Conservation (phyloP, 2,113 vertebrate genomes). For the Spermophilus dauricus region DNA sequence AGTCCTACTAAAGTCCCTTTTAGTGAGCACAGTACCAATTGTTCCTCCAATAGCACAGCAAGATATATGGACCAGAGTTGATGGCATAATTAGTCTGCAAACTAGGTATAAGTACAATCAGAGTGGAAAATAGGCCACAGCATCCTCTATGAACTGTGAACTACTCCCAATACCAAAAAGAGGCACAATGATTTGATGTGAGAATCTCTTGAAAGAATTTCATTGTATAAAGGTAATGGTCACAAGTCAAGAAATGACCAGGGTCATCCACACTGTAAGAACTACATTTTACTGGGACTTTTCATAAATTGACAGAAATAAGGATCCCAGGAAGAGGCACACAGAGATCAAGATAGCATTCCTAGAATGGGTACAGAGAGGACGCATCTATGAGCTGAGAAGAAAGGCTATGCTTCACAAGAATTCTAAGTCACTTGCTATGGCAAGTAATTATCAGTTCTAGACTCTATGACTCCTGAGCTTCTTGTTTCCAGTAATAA, state of each 20-base stretch:
- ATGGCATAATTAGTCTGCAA: slow-evolving; percentile 52
- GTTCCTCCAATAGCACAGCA: neutral
- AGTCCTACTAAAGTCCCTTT: neutral
- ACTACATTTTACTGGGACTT: neutral
- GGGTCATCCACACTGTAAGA: neutral
- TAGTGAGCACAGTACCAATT: neutral
- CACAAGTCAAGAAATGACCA: slow-evolving; percentile 33
- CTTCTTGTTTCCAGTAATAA: slow-evolving; percentile 52
- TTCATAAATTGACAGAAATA: slow-evolving; percentile 42
- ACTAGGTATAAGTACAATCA: neutral
- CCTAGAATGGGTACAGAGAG: neutral
- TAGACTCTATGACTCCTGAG: slow-evolving; percentile 6
- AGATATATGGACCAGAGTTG: neutral
- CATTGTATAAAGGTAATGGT: slow-evolving; percentile 37
- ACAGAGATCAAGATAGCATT: neutral
- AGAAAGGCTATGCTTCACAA: slow-evolving; percentile 7
- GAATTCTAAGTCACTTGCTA: slow-evolving; percentile 44
- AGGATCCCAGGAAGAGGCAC: slow-evolving; percentile 34
- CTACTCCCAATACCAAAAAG: neutral
- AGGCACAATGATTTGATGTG: neutral
- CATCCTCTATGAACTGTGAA: slow-evolving; percentile 46
- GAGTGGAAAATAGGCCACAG: neutral
- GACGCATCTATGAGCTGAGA: neutral
- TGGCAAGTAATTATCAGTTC: slow-evolving; percentile 57
- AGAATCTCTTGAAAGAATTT: slow-evolving; percentile 53